These are phyloP conservation scores for Polydesmus complanatus DNA, from an alignment of 2,888 invertebrate genomes.

Conservation along the genomic window DNA sequence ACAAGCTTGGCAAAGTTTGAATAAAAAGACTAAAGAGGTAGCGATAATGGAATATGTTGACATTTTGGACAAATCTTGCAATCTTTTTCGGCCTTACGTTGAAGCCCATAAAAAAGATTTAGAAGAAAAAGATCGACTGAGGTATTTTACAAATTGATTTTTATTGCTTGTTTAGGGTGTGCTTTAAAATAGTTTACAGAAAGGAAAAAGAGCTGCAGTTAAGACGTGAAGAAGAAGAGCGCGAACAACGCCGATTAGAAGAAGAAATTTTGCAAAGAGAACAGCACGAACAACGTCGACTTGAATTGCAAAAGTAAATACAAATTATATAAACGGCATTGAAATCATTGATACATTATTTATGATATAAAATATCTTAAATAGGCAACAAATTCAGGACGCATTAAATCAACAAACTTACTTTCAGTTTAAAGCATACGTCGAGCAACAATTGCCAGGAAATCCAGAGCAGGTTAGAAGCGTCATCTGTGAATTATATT, in stretches of 20 bases:
- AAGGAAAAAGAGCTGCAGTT: slow-evolving; percentile 3
- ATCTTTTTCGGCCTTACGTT: slow-evolving; percentile 76
- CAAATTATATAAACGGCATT: not conserved
- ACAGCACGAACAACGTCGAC: slow-evolving; percentile 53
- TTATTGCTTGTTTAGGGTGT: not conserved
- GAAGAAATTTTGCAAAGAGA: slow-evolving; percentile 52
- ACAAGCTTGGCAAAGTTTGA: slow-evolving; percentile 84
- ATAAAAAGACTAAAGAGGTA: slow-evolving; percentile 66
- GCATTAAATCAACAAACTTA: slow-evolving; percentile 91
- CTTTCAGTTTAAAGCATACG: slow-evolving; percentile 75
- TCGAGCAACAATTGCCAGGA: slow-evolving; percentile 71
- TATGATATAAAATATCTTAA: too few relatives aligned
- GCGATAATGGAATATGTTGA: slow-evolving; percentile 89
- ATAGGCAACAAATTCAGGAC: slow-evolving; percentile 66
- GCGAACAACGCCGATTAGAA: slow-evolving; percentile 8
- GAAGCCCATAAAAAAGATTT: slow-evolving; percentile 81
- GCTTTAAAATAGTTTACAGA: slow-evolving; percentile 1
- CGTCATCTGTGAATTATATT: not conserved
- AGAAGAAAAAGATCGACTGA: slow-evolving; percentile 56
- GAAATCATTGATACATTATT: too few relatives aligned
- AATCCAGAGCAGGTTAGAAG: slow-evolving; percentile 45
- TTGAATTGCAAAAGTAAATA: slow-evolving; percentile 26
- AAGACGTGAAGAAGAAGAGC: slow-evolving; percentile 5
- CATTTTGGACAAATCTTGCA: slow-evolving; percentile 69
- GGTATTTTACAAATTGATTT: slow-evolving; percentile 33